Conservation (phyloP, 1,140 invertebrate species). For the Cyrtorhinus lividipennis region DNA sequence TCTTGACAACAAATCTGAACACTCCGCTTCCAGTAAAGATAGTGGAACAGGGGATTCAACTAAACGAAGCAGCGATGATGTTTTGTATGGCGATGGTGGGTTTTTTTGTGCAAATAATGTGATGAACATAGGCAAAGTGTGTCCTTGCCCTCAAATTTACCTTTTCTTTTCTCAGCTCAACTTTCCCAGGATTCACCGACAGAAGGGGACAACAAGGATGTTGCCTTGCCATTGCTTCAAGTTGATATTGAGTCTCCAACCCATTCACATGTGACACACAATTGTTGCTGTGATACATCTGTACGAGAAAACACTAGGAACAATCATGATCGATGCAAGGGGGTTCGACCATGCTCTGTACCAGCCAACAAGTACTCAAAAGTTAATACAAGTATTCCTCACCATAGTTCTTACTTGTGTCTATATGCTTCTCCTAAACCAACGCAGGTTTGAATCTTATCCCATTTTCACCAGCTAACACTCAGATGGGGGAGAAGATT, state of each 20-base stretch:
- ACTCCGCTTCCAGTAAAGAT: constrained; percentile 40
- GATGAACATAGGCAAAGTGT: background rate
- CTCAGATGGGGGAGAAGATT: no score
- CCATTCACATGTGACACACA: background rate
- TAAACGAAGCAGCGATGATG: constrained; percentile 39
- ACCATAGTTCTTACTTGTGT: constrained; percentile 14
- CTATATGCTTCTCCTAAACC: constrained; percentile 10
- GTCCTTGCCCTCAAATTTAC: background rate
- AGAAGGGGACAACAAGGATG: background rate
- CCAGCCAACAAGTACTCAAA: background rate
- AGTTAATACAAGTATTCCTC: constrained; percentile 10
- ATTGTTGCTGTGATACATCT: background rate
- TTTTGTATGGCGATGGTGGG: constrained; percentile 24
- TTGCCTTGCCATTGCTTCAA: constrained; percentile 4
- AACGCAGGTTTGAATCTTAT: constrained; percentile 13
- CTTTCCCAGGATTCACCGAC: background rate
- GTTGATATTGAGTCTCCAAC: background rate
- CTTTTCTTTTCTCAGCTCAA: background rate
- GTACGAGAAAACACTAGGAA: constrained; percentile 4
- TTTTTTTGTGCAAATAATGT: background rate
- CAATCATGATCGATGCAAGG: constrained; percentile 14
- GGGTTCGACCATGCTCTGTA: constrained; percentile 11
- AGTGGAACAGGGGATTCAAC: constrained; percentile 44
- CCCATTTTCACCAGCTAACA: no score
- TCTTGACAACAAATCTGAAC: constrained; percentile 32